Evolutionary conservation across 2,113 vertebrate genomes (phyloP).

Genomic region (Engraulis encrasicolus): DNA sequence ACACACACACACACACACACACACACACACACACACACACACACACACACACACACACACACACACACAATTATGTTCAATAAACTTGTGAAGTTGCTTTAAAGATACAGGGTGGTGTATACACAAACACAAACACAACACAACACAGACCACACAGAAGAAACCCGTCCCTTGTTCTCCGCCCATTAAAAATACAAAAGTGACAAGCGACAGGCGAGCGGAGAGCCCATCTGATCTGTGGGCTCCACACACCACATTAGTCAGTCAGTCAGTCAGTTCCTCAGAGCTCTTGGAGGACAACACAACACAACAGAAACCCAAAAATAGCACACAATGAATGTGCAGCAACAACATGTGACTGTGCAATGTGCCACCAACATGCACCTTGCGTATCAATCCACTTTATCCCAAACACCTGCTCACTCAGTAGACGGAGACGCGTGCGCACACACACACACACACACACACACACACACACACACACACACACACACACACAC

Average conservation of each 20-base stretch:
- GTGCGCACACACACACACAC: no score
- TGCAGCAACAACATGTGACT: background rate
- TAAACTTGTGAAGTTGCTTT: background rate
- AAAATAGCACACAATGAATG: background rate
- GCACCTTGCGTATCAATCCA: background rate
- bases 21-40: no score
- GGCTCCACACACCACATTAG: background rate
- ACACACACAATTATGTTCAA: background rate
- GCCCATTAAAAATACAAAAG: no score
- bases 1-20: no score
- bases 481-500: no score
- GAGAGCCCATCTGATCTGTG: no score
- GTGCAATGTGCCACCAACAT: background rate
- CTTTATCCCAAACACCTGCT: background rate
- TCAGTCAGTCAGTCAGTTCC: background rate
- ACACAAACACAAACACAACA: background rate
- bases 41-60: background rate
- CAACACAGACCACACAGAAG: no score
- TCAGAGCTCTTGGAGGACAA: no score
- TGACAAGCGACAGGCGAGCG: no score
- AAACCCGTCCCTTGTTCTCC: no score
- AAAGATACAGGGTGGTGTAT: background rate
- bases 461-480: no score
- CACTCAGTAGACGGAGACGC: no score
- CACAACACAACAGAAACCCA: background rate